Evolutionary conservation across 2,888 invertebrate genomes (phyloP), one percentile per base, ranked within the genome.

Genomic region (Bombyx huttoni): DNA sequence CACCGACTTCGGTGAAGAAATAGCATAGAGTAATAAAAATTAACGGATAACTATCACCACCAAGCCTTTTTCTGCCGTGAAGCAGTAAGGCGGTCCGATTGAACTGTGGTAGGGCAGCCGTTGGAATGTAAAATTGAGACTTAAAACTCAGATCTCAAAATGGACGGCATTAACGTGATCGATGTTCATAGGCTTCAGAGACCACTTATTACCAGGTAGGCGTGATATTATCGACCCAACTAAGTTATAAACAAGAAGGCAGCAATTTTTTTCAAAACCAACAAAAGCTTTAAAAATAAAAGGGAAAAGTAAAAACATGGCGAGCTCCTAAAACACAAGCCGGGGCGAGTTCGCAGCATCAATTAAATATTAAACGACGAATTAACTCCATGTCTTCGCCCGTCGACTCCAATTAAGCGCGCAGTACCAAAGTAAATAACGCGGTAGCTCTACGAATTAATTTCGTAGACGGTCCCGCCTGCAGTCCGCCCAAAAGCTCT

Each of bases 281-380:
- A 40, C 8, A 1, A 10, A 40, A 40, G 2, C 12, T 3, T 8
- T 7, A 40, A 40, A 3, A 40, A 1, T 12, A 40, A 3, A 3
- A 40, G 3, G 2, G 24, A 40, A 40, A 40, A 40, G 7, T 40
- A 3, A 40, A 40, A 5, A 10, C 12, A 40, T 10, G 1, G 33
- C 47, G 49, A 7, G 34, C 24, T 46, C 53, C 50, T 54, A 13
- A 24, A 54, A 53, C 53, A 53, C 52, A 51, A 46, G 46, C 52
- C 14, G 53, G 50, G 56, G 57, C 52, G 60, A 57, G 56, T 60
- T 61, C 61, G 60, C 62, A 64, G 67, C 65, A 58, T 52, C 73
- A 68, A 85, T 88, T 87, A 86, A 88, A 81, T 85, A 87, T 88
- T 86, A 84, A 88, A 78, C 72, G 75, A 67, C 76, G 84, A 87